Conservation (phyloP, 2,797 vertebrate species). For the Centropyge bicolor region DNA sequence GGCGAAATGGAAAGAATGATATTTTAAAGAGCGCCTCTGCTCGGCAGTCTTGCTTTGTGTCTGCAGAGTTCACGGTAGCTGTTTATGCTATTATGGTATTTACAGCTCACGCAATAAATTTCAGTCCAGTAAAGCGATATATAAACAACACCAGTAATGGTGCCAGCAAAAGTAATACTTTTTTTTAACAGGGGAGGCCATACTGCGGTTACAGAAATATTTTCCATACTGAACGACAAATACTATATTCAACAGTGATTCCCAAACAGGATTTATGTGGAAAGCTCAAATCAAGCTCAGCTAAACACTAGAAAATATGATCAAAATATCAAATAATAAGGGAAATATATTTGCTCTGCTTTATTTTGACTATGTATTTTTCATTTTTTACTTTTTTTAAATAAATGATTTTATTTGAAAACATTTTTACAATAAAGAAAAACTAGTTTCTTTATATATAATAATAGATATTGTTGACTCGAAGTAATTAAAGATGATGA, state of each 20-base stretch:
- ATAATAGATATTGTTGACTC: background rate
- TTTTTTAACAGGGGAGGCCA: constrained; percentile 6
- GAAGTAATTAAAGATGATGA: background rate
- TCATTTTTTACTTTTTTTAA: no score
- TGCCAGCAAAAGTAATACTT: background rate
- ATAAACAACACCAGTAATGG: constrained; percentile 29
- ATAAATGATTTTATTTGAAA: no score
- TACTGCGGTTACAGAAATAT: background rate
- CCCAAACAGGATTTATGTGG: background rate
- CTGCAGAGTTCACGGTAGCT: constrained; percentile 8
- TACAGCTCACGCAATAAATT: constrained; percentile 33
- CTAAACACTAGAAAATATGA: no score
- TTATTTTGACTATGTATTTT: no score
- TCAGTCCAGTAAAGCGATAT: constrained; percentile 26
- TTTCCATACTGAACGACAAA: background rate
- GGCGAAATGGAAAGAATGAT: constrained; percentile 24
- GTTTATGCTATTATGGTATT: constrained; percentile 26
- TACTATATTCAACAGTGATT: background rate
- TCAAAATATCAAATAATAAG: no score
- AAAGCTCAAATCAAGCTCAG: no score
- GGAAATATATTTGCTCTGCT: no score
- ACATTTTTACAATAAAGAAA: background rate
- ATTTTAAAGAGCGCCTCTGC: constrained; percentile 32
- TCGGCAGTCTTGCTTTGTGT: constrained; percentile 40
- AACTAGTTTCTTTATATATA: background rate